Percentiles rank a stretch among this genome's conserved stretches.
phyloP scores from a whole-genome alignment of 2,888 invertebrate species.

The Parochlus steinenii region DNA sequence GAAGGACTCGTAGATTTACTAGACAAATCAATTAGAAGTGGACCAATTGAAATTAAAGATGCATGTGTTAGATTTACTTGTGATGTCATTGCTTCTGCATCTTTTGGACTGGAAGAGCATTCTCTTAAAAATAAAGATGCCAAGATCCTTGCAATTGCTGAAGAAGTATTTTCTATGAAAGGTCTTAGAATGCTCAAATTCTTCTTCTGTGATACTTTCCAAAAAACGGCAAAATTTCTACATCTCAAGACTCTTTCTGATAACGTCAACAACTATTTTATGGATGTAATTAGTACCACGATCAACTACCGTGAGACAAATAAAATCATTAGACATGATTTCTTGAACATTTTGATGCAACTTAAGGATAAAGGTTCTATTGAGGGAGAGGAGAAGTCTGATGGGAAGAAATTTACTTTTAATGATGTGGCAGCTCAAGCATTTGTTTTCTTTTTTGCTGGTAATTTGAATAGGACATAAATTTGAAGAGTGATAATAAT shows the following conservation, averaged over 20 bases:
- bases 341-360: conserved; percentile 12
- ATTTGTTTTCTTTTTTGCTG: conserved; percentile 12
- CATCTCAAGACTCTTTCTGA: not conserved
- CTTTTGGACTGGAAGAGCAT: conserved; percentile 11
- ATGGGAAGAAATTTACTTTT: not conserved
- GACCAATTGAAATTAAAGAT: conserved; percentile 8
- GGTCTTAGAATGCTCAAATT: not conserved
- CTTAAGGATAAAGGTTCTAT: conserved; percentile 10
- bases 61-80: conserved; percentile 1
- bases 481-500: too few species aligned
- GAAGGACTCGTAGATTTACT: not conserved
- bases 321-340: conserved; percentile 9
- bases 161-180: not conserved
- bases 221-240: conserved; percentile 1
- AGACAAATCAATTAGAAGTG: not conserved
- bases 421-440: conserved; percentile 11
- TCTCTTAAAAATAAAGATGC: conserved; percentile 5
- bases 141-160: conserved; percentile 5
- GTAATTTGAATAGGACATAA: too few species aligned
- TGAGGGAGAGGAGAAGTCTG: conserved; percentile 2
- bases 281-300: conserved; percentile 1
- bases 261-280: conserved; percentile 7
- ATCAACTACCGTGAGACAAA: conserved; percentile 9
- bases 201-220: conserved; percentile 1
- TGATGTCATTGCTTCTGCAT: conserved; percentile 9